Evolutionary conservation across 2,113 vertebrate species (phyloP), one percentile per base, ranked within the genome.

Genomic region (Herpetotheres cachinnans): DNA sequence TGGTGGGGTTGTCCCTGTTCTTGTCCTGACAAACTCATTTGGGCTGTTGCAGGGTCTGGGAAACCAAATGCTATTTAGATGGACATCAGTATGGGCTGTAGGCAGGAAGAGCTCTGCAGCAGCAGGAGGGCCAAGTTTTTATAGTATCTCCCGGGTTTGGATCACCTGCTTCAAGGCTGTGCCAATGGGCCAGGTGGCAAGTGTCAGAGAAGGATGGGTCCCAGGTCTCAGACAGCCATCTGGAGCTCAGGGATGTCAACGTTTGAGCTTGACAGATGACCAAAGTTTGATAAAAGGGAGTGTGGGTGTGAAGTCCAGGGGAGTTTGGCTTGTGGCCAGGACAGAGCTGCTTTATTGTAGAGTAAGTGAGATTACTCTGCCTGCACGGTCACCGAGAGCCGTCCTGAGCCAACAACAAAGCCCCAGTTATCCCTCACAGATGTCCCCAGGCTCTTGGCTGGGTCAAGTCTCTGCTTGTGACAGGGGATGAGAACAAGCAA

Each of bases 1-100:
- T 73, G 30, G 9, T 38, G 47, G 4, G 14, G 10, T 26, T 32
- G 7, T 63, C 24, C 24, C 55, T 47, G 26, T 30, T 59, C 16
- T 50, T 63, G 55, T 59, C 80, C 90, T 86, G 59, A 54, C 27
- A 72, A 62, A 50, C 5, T 63, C 38, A n/a, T 11, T 24, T 40
- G 50, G 17, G 22, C 24, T 84, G 21, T 52, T 52, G 25, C 16
- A 30, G 13, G 25, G 16, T 54, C 27, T 84, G 34, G 49, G 40
- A 72, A 83, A 32, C 2, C 10, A 66, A 82, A 66, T 10, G 4
- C 17, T 47, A 15, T 58, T 58, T 47, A 54, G 42, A 26, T 25
- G 22, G 46, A 9, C 6, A 3, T 26, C 38, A 17, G 19, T n/a
- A 10, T 44, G 27, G 9, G 9, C 42, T 1, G 2, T 17, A n/a